A percentile compares a stretch with the other conserved stretches of the same genome.
Conservation (phyloP, 2,797 vertebrate genomes). For the Neomorphus geoffroyi region DNA sequence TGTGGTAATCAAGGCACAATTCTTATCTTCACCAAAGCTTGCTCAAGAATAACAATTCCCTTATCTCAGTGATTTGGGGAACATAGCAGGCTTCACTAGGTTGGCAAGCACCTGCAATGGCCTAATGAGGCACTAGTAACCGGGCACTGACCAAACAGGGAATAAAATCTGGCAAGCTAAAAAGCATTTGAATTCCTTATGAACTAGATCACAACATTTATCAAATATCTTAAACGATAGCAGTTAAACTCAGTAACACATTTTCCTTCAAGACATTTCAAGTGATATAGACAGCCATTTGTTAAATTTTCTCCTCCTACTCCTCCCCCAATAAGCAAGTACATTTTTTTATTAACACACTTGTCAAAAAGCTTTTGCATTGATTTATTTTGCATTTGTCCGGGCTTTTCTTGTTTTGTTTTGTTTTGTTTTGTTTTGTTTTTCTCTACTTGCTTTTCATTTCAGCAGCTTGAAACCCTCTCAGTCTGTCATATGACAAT, state of each 20-base stretch:
- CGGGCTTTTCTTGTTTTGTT: not conserved
- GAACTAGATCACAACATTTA: not conserved
- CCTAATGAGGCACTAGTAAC: not conserved
- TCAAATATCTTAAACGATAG: not conserved
- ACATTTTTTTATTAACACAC: not conserved
- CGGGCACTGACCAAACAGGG: not conserved
- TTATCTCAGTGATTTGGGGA: not conserved
- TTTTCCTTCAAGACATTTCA: not conserved
- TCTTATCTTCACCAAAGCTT: not conserved
- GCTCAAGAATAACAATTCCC: not conserved
- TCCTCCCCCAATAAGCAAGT: not conserved
- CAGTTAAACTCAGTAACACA: not conserved
- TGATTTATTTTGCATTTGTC: too few species aligned
- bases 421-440: too few species aligned
- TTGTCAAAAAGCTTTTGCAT: not conserved
- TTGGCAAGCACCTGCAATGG: not conserved
- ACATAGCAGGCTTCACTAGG: not conserved
- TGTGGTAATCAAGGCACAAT: not conserved
- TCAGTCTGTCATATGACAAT: not conserved
- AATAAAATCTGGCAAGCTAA: not conserved
- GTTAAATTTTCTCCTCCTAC: not conserved
- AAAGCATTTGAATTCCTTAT: constrained; percentile 1
- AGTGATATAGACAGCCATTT: not conserved
- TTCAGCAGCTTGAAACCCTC: not conserved
- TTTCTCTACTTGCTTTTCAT: not conserved